Base-by-base conservation (phyloP, 2,888 invertebrate species). In the Camptogramma bilineatum region DNA sequence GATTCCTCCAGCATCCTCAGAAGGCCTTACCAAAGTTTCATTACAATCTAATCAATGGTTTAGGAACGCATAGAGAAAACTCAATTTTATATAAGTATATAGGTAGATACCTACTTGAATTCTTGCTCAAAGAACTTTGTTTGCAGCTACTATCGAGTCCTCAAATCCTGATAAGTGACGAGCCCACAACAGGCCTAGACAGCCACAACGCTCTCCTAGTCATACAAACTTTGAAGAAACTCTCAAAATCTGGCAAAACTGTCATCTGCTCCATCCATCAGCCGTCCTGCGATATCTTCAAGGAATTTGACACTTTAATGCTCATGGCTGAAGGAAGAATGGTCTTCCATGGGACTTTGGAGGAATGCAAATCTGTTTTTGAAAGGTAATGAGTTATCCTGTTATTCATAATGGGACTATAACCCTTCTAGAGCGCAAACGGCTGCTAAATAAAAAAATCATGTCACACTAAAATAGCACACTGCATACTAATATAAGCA, bases 151-250 rank as follows among this genome's bases (percentile, higher is more conserved):
- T 98, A 65, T 97, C 96, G 17, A 96, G 97, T 81, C 98, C 98
- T 0, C 94, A 96, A 57, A 94, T 99, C 54, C 86, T 99, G 62
- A 97, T 98, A 81, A 98, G 98, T 81, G 98, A 99, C 81, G 98
- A 99, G 81, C 98, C 98, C 0, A 98, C 98, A 0, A 97, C 98
- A 0, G 98, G 98, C 0, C 83, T 99, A 60, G 98, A 99, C 83
- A 97, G 98, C 68, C 98, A 95, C 85, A 97, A 96, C 87, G 98
- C 98, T 0, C 94, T 95, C 67, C 94, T 95, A 28, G 97, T 98
- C 0, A 94, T 98, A 4, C 94, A 94, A 64, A 95, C 96, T 0
- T 79, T 97, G 63, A 94, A 94, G 62, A 94, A 94, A 68, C 88
- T 96, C 44, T 88, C 96, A 0, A 75, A 83, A 24, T 85, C 93